Base-by-base conservation (phyloP, 2,888 invertebrate genomes). In the Helobdella robusta region DNA sequence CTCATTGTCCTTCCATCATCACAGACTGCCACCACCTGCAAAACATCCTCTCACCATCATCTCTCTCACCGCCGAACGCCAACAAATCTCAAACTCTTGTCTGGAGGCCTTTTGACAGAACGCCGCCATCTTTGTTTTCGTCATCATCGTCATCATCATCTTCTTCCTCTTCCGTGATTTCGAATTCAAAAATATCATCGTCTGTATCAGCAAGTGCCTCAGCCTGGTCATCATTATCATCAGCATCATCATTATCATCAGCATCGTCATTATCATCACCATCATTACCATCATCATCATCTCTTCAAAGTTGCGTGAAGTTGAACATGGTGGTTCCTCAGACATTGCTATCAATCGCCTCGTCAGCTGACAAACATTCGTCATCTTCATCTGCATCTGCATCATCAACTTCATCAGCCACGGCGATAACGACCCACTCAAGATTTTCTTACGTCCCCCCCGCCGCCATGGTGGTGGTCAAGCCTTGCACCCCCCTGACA, bases 31-130 rank as follows among this genome's bases (percentile, higher is more conserved):
- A 62, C 32, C 25, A 34, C 23, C 11, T 52, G 25, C 18, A 32
- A 15, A 28, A 50, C 40, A 35, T 66, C 36, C 54, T 68, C 23
- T 46, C 58, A 25, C 20, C 58, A 18, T 68, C 69, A 40, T 56
- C 68, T 15, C 59, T 67, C 15, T 25, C 54, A 34, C 67, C 69
- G 32, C 67, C 68, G 25, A 68, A 68, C 35, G 68, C 68, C 52
- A 68, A 68, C 54, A 65, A 65, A 18, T 66, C 67, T 20, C 67
- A 67, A 46, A 58, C 48, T 15, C 62, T 62, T 32, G 46, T 62
- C 32, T 62, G 62, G 62, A 25, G 62, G 20, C 62, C 62, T 34
- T 62, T 62, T 35, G 28, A 15, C 15, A n/a, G 11, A 5, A 46
- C 11, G 8, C 46, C 44, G 61, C 48, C 54, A 23, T 40, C 32